Evolutionary conservation across 1,140 invertebrate genomes (phyloP).

Genomic region (Condylostylus longicornis): DNA sequence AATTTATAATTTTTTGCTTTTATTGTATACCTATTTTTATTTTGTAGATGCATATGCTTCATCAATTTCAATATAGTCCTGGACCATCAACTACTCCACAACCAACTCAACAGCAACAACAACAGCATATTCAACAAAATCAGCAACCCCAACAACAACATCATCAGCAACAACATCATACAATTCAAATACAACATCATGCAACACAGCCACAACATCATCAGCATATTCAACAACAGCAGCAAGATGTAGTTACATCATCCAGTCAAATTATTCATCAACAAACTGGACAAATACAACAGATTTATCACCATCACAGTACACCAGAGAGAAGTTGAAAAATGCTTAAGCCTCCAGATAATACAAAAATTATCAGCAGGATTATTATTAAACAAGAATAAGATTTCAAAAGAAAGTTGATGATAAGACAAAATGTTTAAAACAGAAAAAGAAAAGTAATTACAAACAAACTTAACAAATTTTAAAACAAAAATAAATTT

Average conservation of each 20-base stretch:
- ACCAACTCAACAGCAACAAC: conserved; percentile 2
- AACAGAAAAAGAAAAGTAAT: no score
- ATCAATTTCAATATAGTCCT: conserved; percentile 32
- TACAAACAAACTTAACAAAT: no score
- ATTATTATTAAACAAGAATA: no score
- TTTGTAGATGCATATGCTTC: conserved; percentile 31
- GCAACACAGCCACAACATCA: conserved; percentile 24
- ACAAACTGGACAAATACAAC: conserved; percentile 19
- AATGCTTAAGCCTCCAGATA: no score
- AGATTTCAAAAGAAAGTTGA: no score
- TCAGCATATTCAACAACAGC: conserved; percentile 30
- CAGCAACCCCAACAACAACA: conserved; percentile 4
- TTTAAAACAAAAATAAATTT: no score
- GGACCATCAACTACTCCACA: conserved; percentile 11
- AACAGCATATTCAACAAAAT: not conserved
- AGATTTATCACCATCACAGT: conserved; percentile 31
- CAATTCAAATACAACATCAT: conserved; percentile 18
- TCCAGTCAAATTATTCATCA: conserved; percentile 24
- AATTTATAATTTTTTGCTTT: not conserved
- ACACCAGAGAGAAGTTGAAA: conserved; percentile 32
- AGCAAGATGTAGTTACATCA: conserved; percentile 28
- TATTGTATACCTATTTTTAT: not conserved
- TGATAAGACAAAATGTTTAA: no score
- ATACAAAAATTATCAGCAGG: no score
- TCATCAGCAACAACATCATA: conserved; percentile 22